These are phyloP conservation scores for Tauraco hartlaubi DNA, from an alignment of 2,797 vertebrate genomes.

Conservation along the genomic window DNA sequence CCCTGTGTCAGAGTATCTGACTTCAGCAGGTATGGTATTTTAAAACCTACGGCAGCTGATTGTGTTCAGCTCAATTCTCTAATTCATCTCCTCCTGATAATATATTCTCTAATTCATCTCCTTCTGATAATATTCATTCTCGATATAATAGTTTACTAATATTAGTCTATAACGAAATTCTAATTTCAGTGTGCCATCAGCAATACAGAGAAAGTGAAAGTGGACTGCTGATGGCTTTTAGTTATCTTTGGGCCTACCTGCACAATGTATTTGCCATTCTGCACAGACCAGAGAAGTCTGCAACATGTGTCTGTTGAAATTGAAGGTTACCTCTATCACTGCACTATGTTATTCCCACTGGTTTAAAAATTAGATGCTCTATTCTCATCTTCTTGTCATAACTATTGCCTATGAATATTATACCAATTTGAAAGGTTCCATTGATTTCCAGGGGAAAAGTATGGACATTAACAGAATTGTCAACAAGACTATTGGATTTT, in stretches of 20 bases:
- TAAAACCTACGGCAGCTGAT: background rate
- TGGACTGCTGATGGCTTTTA: background rate
- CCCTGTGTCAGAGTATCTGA: background rate
- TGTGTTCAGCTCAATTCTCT: background rate
- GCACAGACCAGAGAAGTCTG: background rate
- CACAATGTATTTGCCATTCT: background rate
- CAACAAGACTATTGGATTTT: slow-evolving; percentile 38
- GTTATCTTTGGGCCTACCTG: background rate
- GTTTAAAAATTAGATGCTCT: slow-evolving; percentile 2
- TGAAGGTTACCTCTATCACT: slow-evolving; percentile 18
- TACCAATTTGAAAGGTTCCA: slow-evolving; percentile 2
- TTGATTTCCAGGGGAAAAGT: background rate
- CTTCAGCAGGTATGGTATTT: background rate
- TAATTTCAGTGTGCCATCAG: background rate
- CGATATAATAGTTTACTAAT: background rate
- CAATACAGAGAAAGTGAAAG: background rate
- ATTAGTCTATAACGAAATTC: background rate
- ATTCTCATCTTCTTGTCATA: background rate
- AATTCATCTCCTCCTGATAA: background rate
- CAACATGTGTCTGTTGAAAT: background rate
- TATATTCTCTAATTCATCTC: background rate
- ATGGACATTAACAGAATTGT: slow-evolving; percentile 3
- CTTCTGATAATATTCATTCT: background rate
- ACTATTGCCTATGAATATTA: background rate
- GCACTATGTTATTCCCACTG: background rate